Base-by-base conservation (phyloP, 2,888 invertebrate species). In the Sipha maydis region DNA sequence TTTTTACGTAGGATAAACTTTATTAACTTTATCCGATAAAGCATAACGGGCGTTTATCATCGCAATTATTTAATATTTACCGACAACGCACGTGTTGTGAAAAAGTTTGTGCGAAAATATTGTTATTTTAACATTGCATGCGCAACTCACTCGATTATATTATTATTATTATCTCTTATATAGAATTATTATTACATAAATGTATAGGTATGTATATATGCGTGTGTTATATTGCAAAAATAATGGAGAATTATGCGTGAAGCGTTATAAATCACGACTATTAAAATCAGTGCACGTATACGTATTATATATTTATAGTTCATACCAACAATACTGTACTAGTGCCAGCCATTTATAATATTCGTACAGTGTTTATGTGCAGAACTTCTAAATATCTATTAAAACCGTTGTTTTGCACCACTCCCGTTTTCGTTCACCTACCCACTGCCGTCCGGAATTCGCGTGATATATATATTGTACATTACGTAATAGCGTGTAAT, bases 311-410 rank as follows among this genome's bases (percentile, higher is more conserved):
- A 48, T 48, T 48, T 48, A 48, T 48, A 48, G 48, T 48, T 48
- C 14, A 48, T 48, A 48, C 48, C 48, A 14, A 48, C 48, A 14
- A 48, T 14, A 48, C 48, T 8, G n/a, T 9, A n/a, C 67, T 9
- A 67, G n/a, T 67, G 9, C 67, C 67, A n/a, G 67, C n/a, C 67
- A 67, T 67, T 67, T 28, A 67, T 67, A 67, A 67, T 67, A 67
- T 67, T 67, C n/a, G 67, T 4, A 2, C 48, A 48, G 48, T n/a
- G 67, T 67, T 67, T 67, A 67, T 67, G n/a, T n/a, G 67, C 67
- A n/a, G 67, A 67, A 67, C 67, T 67, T 67, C 67, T 67, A 67
- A 67, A 67, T 67, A 67, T 67, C 67, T 67, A 67, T 67, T 67
- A 67, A 67, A 67, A 11, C n/a, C n/a, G 67, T 25, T 11, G 25